Evolutionary conservation across 2,113 vertebrate species (phyloP).

Genomic region (Atherinomorus stipes): DNA sequence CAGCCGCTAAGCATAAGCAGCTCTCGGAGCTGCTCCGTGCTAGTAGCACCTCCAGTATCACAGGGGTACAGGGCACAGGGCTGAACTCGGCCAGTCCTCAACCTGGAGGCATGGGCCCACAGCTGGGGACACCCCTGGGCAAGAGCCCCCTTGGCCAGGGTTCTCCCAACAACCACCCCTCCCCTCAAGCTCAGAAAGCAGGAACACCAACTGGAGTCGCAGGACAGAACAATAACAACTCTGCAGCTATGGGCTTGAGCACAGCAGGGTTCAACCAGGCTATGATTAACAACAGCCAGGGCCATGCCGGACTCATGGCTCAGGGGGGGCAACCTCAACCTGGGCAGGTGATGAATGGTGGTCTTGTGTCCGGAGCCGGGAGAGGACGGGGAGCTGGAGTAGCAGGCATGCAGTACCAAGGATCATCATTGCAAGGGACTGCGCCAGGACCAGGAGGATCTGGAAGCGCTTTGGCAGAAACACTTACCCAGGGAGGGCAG

Average conservation of each 20-base stretch:
- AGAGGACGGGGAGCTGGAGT: slow-evolving; percentile 88
- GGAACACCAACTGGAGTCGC: slow-evolving; percentile 85
- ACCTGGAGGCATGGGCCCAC: slow-evolving; percentile 83
- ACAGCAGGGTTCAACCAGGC: slow-evolving; percentile 90
- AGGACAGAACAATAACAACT: slow-evolving; percentile 82
- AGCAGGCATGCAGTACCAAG: slow-evolving; percentile 90
- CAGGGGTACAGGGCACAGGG: slow-evolving; percentile 73
- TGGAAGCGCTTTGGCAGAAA: slow-evolving; percentile 93
- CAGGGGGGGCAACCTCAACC: slow-evolving; percentile 88
- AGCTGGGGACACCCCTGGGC: slow-evolving; percentile 77
- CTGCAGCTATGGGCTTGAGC: slow-evolving; percentile 90
- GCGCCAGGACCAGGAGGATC: slow-evolving; percentile 75
- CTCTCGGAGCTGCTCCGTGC: slow-evolving; percentile 95
- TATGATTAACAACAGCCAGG: slow-evolving; percentile 92
- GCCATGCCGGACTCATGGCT: slow-evolving; percentile 87
- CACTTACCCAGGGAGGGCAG: slow-evolving; percentile 92
- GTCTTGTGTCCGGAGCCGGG: slow-evolving; percentile 89
- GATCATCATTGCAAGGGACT: slow-evolving; percentile 82
- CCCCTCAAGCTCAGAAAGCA: slow-evolving; percentile 94
- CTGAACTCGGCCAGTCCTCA: slow-evolving; percentile 89
- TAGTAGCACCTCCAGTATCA: slow-evolving; percentile 86
- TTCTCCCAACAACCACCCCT: slow-evolving; percentile 88
- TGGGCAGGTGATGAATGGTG: slow-evolving; percentile 96
- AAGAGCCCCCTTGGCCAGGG: slow-evolving; percentile 93
- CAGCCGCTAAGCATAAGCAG: slow-evolving; percentile 97